Base-by-base conservation (phyloP, 2,113 vertebrate species). In the Penelope pileata region DNA sequence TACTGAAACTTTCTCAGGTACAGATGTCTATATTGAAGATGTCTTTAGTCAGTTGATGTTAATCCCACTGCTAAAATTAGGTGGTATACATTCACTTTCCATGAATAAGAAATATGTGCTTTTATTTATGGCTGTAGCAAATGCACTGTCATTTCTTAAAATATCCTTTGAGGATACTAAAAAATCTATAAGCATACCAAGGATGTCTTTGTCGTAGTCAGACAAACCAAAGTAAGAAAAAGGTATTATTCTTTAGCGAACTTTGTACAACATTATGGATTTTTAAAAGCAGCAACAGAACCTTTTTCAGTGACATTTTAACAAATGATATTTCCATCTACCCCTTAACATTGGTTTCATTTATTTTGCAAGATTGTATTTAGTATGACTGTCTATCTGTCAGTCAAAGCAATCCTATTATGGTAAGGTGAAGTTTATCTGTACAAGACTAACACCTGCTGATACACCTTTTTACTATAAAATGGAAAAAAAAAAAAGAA, bases 341-440 rank as follows among this genome's bases (percentile, higher is more conserved):
- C 19, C 7, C 9, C 70, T 86, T 86, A 94, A 77, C 27, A 90
- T 64, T 26, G 12, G 6, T 40, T 94, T 81, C 17, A 69, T 70
- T 86, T 94, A 29, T 95, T 96, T 93, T 63, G 66, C 85, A 76
- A 91, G 51, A 86, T 48, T 63, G 54, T 54, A 64, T 83, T 88
- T 85, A 82, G 45, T 82, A 75, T 82, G 21, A 53, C 64, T 81
- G 42, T 64, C 96, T 89, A 87, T 74, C 74, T 58, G 76, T 21
- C 79, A 86, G 29, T 91, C 86, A 92, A 96, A 95, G 69, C 54
- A 95, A 83, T 94, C 70, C 68, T 92, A 32, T 94, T 86, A 78
- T 81, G 32, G 42, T 32, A 95, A 95, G 74, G 92, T 80, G 43
- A 51, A 81, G 42, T 68, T 82, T 96, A 90, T 74, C 76, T 83